Evolutionary conservation across 1,140 invertebrate species (phyloP), one percentile per base, ranked within the genome.

Genomic region (Aphidius gifuensis): DNA sequence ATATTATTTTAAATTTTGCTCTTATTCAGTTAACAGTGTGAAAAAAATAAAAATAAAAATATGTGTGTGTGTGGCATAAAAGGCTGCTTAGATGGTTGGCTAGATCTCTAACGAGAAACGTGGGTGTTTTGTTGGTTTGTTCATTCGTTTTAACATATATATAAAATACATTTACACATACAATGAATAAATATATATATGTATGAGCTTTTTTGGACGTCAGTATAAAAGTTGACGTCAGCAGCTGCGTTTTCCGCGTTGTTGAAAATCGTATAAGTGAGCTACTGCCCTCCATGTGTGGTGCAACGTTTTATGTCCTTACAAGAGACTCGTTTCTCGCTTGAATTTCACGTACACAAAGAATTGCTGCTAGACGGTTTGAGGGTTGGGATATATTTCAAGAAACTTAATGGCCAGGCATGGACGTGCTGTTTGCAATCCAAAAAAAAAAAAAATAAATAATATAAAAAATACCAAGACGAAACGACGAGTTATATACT

Each of bases 321-420:
- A 62, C 60, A 44, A 61, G 51, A 32, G 48, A 16, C 47, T 11
- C 2, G 21, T 55, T 55, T 55, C 8, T 58, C 8, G 39, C 47
- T 50, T 55, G 39, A 16, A 32, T 32, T 55, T n/a, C 53, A 55
- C 53, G 53, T 55, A 45, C 9, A 51, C 49, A 46, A 21, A 58
- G 56, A 43, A 38, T 58, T 48, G 48, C n/a, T 49, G 48, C 42
- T 7, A 8, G 44, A 9, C 9, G 42, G 56, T 5, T 46, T 6
- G 21, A 55, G 40, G 11, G 46, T 21, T 9, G 32, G 39, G 59
- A 9, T 44, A 21, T 58, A 63, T 59, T 51, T 40, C 58, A 55
- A 45, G 32, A 43, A 60, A 58, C 38, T 64, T 64, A 64, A 64
- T 64, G 62, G 50, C 57, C 62, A 60, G 4, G 40, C 56, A 50